A percentile compares a stretch with the other conserved stretches of the same genome.
Evolutionary conservation across 2,113 vertebrate species (phyloP).

Genomic region (Lampris megalopsis): DNA sequence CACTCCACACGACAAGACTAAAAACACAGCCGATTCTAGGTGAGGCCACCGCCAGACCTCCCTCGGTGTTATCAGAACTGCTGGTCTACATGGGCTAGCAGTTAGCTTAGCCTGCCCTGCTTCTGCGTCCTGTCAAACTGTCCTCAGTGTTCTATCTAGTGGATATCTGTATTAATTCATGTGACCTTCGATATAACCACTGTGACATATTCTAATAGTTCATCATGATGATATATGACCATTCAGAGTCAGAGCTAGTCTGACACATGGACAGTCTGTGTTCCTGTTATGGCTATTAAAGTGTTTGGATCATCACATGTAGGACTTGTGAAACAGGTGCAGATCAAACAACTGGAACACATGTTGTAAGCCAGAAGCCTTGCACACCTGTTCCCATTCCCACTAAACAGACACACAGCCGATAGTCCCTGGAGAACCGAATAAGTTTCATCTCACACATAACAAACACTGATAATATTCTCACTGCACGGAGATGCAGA

Average conservation of each 20-base stretch:
- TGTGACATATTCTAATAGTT: slow-evolving; percentile 26
- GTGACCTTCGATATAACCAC: slow-evolving; percentile 22
- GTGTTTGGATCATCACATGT: slow-evolving; percentile 69
- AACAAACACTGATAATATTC: slow-evolving; percentile 60
- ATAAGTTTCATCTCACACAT: slow-evolving; percentile 62
- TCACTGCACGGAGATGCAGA: slow-evolving; percentile 75
- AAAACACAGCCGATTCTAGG: too few species aligned
- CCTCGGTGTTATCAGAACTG: too few species aligned
- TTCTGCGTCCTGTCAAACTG: too few species aligned
- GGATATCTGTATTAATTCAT: background rate
- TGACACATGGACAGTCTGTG: slow-evolving; percentile 4
- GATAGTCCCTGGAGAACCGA: slow-evolving; percentile 67
- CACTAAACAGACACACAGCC: slow-evolving; percentile 69
- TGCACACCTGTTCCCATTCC: slow-evolving; percentile 72
- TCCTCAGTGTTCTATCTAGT: too few species aligned
- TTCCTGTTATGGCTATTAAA: slow-evolving; percentile 61
- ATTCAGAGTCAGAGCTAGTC: slow-evolving; percentile 20
- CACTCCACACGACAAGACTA: too few species aligned
- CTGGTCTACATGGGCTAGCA: too few species aligned
- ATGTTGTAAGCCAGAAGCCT: slow-evolving; percentile 75
- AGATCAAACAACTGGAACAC: slow-evolving; percentile 76
- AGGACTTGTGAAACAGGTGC: slow-evolving; percentile 68
- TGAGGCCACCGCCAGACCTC: too few species aligned
- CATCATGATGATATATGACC: slow-evolving; percentile 4
- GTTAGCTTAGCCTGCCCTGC: too few species aligned